These are phyloP conservation scores for Pedetes capensis DNA, from an alignment of 2,113 vertebrate genomes.

Conservation along the genomic window DNA sequence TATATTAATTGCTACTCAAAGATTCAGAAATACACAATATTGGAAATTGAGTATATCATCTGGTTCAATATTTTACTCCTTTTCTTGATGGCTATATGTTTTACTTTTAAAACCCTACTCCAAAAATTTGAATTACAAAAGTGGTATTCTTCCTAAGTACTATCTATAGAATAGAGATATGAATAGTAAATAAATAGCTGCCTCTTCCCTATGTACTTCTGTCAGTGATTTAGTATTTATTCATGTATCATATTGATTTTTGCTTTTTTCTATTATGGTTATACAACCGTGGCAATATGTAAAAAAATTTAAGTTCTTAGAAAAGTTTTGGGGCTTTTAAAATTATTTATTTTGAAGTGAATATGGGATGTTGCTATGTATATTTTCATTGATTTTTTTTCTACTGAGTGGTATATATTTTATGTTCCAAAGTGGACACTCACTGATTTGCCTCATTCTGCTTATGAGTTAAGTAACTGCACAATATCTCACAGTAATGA, in stretches of 20 bases:
- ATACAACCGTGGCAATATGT: neutral
- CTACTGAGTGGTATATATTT: neutral
- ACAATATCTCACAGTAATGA: neutral
- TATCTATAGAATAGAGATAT: neutral
- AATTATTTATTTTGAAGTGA: conserved; percentile 11
- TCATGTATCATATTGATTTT: neutral
- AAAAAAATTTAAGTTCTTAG: neutral
- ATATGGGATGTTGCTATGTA: neutral
- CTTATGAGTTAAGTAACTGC: neutral
- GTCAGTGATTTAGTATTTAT: neutral
- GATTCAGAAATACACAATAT: neutral
- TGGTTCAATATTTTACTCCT: neutral
- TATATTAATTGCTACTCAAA: neutral
- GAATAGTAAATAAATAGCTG: neutral
- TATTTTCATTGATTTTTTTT: neutral
- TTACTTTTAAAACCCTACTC: neutral
- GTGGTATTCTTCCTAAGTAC: neutral
- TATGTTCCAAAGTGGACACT: neutral
- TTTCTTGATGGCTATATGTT: neutral
- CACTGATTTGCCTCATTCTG: neutral
- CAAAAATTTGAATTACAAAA: neutral
- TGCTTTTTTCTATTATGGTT: neutral
- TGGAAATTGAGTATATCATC: neutral
- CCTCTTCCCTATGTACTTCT: neutral
- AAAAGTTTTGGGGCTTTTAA: neutral